Percentiles rank a stretch among this genome's conserved stretches.
These are phyloP conservation scores for Coregonus suidteri DNA, from an alignment of 2,797 vertebrate species.

Conservation along the genomic window DNA sequence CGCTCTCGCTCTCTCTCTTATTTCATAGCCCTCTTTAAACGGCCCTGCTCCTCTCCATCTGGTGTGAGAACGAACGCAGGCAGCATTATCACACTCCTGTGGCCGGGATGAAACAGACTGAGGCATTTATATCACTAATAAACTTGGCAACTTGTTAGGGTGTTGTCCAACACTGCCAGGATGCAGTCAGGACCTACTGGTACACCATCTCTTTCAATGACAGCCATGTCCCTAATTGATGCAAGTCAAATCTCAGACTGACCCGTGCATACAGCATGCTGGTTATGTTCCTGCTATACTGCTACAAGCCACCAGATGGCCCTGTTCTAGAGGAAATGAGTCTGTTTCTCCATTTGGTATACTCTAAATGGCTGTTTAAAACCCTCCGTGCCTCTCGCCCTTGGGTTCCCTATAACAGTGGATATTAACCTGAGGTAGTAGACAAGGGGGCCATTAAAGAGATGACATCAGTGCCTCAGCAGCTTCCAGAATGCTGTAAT, in stretches of 20 bases:
- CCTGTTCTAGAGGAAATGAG: conserved; percentile 50
- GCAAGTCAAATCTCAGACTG: neutral
- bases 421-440: conserved; percentile 63
- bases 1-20: neutral
- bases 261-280: neutral
- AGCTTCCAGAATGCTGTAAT: conserved; percentile 71
- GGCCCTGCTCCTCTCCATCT: neutral
- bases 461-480: conserved; percentile 68
- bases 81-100: neutral
- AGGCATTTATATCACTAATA: conserved; percentile 16
- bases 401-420: conserved; percentile 55
- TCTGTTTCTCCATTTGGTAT: conserved; percentile 19
- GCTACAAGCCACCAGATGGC: conserved; percentile 69
- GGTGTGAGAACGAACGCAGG: neutral
- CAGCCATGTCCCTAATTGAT: neutral
- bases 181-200: neutral
- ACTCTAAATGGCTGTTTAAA: conserved; percentile 40
- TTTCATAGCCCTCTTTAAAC: conserved; percentile 7
- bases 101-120: conserved; percentile 5
- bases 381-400: conserved; percentile 37
- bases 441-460: conserved; percentile 60
- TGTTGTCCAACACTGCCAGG: neutral
- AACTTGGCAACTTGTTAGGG: conserved; percentile 11
- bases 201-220: neutral
- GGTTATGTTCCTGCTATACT: neutral